These are phyloP conservation scores for Gavia stellata DNA, from an alignment of 2,113 vertebrate species.

Conservation along the genomic window DNA sequence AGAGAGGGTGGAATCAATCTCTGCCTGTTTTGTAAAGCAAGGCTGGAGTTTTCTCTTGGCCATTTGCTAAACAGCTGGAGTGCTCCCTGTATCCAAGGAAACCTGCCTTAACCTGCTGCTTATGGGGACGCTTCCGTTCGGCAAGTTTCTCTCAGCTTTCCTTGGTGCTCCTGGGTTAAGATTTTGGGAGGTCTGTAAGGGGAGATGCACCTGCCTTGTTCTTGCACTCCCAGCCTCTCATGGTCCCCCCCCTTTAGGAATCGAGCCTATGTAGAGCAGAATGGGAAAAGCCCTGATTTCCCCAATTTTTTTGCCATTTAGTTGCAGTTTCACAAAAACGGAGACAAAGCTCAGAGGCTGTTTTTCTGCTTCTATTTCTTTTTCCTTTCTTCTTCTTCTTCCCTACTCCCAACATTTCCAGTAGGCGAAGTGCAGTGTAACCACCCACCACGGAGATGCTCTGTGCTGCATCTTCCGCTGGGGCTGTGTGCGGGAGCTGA, in stretches of 20 bases:
- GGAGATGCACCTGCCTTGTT: background rate
- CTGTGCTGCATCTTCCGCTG: background rate
- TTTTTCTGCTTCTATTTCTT: background rate
- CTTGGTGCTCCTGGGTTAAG: background rate
- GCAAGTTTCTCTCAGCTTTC: background rate
- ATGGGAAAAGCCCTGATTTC: background rate
- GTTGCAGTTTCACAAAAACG: background rate
- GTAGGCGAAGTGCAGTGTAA: background rate
- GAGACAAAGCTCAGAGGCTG: background rate
- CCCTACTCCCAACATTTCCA: background rate
- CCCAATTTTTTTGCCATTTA: background rate
- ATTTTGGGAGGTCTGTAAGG: background rate
- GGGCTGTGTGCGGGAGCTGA: background rate
- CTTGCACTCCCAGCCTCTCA: background rate
- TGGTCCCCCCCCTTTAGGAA: background rate
- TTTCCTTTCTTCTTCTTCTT: conserved; percentile 27
- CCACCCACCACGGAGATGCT: background rate
- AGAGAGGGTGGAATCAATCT: background rate
- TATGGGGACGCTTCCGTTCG: background rate
- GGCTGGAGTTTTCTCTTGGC: conserved; percentile 33
- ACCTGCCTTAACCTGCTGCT: conserved; percentile 53
- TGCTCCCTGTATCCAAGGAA: conserved; percentile 61
- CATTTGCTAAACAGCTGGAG: conserved; percentile 60
- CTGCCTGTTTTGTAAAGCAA: conserved; percentile 13
- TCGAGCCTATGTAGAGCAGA: background rate